These are phyloP conservation scores for Epizoanthus stellaris DNA, from an alignment of 92 coral and sea anemone genomes.

Conservation along the genomic window DNA sequence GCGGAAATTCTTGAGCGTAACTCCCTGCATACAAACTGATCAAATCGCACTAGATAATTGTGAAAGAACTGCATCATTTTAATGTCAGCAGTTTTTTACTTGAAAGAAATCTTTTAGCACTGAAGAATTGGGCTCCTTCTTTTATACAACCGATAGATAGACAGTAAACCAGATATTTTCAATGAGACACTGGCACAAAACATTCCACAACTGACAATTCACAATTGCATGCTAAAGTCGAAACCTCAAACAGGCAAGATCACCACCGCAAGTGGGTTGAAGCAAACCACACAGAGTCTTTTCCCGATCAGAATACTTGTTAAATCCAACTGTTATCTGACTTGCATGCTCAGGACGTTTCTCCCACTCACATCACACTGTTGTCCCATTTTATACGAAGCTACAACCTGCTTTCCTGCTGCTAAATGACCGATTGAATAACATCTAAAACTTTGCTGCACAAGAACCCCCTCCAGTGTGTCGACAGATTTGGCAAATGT, in stretches of 20 bases:
- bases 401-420: slow-evolving; percentile 18
- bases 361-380: background rate
- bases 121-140: background rate
- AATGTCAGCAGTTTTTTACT: background rate
- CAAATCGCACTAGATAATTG: background rate
- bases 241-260: too few species aligned
- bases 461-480: slow-evolving; percentile 4
- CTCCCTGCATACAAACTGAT: background rate
- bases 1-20: background rate
- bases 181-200: too few species aligned
- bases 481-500: slow-evolving; percentile 32
- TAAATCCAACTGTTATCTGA: slow-evolving; percentile 11
- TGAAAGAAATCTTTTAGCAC: background rate
- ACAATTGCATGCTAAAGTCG: too few species aligned
- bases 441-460: slow-evolving; percentile 15
- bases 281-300: slow-evolving; percentile 1
- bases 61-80: background rate
- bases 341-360: slow-evolving; percentile 5
- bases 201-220: too few species aligned
- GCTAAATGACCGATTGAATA: slow-evolving; percentile 25
- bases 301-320: background rate
- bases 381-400: background rate
- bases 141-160: background rate
- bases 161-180: too few species aligned
- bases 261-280: background rate